Base-by-base conservation (phyloP, 2,888 invertebrate genomes). In the Dryobota labecula region DNA sequence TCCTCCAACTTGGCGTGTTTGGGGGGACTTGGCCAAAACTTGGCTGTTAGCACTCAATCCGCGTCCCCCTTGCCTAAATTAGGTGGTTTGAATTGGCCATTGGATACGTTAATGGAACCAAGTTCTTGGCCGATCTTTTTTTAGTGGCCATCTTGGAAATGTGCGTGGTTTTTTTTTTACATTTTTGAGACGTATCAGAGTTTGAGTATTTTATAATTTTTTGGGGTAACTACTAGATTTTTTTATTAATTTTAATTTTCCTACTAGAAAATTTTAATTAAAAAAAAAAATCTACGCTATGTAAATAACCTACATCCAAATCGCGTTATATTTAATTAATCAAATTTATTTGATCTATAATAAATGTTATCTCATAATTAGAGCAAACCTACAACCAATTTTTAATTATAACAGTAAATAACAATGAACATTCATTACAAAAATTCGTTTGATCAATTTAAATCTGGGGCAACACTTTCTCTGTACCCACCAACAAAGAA, bases 61-160 rank as follows among this genome's bases (percentile, higher is more conserved):
- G 65, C 66, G 51, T 74, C 72, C 76, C 71, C 60, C 58, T 72
- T 63, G 65, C 47, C 57, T 73, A 84, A 84, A 80, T 82, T 82
- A 73, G 82, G 76, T 68, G 80, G 80, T 82, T 80, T 74, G 85
- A 86, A 89, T 84, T 81, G 84, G 70, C 87, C 77, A 83, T 87
- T 82, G 72, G 70, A 74, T 64, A 64, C 70, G 73, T 79, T 87
- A 88, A 88, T 82, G 78, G 78, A 18, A 51, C 65, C 75, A 84
- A 84, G 77, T 86, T 83, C 61, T 78, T 68, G 72, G 66, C 38
- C 36, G 63, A 66, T 56, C 76, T 82, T 85, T 87, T 81, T 84
- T 83, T 78, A 80, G 67, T 64, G 47, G 67, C 57, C 49, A 54
- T 61, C 61, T 74, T 65, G 63, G 33, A 62, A 69, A 63, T 41